Base-by-base conservation (phyloP, 2,113 vertebrate genomes). In the Pomatorhinus ruficollis region DNA sequence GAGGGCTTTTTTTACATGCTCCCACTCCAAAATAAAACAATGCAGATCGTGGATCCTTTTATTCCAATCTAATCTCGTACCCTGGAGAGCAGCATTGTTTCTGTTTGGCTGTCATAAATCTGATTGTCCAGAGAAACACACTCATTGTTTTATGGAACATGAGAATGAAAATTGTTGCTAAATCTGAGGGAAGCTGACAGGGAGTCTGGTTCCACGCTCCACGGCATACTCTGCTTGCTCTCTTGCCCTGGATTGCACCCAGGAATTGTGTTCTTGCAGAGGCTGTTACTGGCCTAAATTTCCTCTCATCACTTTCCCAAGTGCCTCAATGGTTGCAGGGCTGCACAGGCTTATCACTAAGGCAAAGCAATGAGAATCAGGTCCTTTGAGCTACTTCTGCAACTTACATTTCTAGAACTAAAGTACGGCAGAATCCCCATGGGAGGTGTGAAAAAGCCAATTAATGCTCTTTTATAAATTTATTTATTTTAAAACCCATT, bases 31-130 rank as follows among this genome's bases (percentile, higher is more conserved):
- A 96, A 83, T 74, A 95, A 89, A 91, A 96, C 83, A 89, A 82
- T 87, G 57, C 37, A 82, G 74, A 81, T 90, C 80, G 76, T 78
- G 83, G 57, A 90, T 96, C 47, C 63, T 86, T 95, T 93, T 93
- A 82, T 92, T 95, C 80, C 54, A 83, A 63, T 92, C 68, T 94
- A 89, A 94, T 95, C 93, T 96, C 14, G 23, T 82, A 71, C 93
- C 61, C 93, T 52, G 57, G 77, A 92, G 83, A 95, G 60, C 47
- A 66, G 77, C 68, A 96, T 93, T 96, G 85, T 94, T 97, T 92
- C 95, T 93, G 21, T 81, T 91, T 59, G 64, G 76, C 81, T 92
- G 78, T 80, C 94, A 82, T 96, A 95, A 97, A 94, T 97, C 86
- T 92, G 75, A 91, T n/a, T 87, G 86, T 87, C 77, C 60, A 89